phyloP scores from a whole-genome alignment of 2,113 vertebrate species.

The Lipotes vexillifer region DNA sequence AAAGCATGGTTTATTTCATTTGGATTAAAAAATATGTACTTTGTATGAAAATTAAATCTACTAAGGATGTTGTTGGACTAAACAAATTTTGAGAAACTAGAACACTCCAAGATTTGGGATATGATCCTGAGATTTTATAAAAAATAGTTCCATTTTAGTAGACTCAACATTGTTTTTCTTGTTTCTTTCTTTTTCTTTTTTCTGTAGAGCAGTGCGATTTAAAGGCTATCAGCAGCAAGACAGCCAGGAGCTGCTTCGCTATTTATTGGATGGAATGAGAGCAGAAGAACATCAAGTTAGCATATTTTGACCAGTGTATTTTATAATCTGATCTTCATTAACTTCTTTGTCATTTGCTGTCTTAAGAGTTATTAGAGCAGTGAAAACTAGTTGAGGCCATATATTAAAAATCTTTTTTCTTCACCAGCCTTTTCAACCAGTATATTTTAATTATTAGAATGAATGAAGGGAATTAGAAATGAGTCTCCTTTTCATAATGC shows the following conservation, averaged over 20 bases:
- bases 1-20: not conserved
- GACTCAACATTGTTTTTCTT: not conserved
- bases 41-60: not conserved
- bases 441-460: not conserved
- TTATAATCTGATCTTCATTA: not conserved
- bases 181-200: not conserved
- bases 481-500: not conserved
- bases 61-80: not conserved
- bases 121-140: not conserved
- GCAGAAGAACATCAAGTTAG: constrained; percentile 92
- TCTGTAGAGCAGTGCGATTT: constrained; percentile 90
- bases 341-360: not conserved
- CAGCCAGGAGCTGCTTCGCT: constrained; percentile 96
- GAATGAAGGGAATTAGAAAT: not conserved
- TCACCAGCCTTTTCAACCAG: not conserved
- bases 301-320: not conserved
- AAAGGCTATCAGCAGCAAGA: constrained; percentile 99
- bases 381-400: not conserved
- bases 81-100: constrained; percentile 6
- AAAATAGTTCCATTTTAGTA: not conserved
- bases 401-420: constrained; percentile 23
- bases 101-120: not conserved
- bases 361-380: not conserved
- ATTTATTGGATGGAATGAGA: constrained; percentile 95
- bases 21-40: not conserved